Conservation (phyloP, 2,888 invertebrate genomes). For the Dicycla oo region DNA sequence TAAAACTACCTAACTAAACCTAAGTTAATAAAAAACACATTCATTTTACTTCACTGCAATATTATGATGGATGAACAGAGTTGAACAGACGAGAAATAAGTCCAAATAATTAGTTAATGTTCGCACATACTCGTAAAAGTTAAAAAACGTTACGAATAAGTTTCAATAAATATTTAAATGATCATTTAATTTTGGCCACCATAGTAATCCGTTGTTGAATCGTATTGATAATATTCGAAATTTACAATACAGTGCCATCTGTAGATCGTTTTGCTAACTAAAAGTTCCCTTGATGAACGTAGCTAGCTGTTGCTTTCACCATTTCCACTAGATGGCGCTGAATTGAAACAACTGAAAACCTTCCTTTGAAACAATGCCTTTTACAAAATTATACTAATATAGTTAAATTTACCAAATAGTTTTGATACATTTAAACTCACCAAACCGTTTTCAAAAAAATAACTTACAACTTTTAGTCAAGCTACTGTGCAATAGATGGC, state of each 20-base stretch:
- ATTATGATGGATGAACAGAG: neutral
- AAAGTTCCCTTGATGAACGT: neutral
- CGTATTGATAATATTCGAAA: too few relatives aligned
- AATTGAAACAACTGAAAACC: neutral
- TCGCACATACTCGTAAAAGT: neutral
- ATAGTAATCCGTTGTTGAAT: neutral
- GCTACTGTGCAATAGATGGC: conserved; percentile 54
- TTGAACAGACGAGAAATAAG: neutral
- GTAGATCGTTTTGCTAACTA: neutral
- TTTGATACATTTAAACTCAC: neutral
- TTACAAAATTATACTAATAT: neutral
- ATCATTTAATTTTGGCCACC: neutral
- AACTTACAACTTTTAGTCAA: neutral
- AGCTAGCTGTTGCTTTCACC: accelerated
- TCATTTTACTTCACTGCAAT: neutral
- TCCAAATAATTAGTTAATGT: neutral
- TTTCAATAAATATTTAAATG: neutral
- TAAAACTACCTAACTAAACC: neutral
- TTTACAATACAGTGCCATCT: conserved; percentile 36
- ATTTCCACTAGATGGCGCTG: conserved; percentile 49
- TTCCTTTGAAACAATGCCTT: neutral
- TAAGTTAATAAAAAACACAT: neutral
- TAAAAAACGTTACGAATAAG: neutral
- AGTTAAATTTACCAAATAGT: neutral
- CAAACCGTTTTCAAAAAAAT: neutral